Evolutionary conservation across 2,888 invertebrate species (phyloP).

Genomic region (Tanypteryx hageni): DNA sequence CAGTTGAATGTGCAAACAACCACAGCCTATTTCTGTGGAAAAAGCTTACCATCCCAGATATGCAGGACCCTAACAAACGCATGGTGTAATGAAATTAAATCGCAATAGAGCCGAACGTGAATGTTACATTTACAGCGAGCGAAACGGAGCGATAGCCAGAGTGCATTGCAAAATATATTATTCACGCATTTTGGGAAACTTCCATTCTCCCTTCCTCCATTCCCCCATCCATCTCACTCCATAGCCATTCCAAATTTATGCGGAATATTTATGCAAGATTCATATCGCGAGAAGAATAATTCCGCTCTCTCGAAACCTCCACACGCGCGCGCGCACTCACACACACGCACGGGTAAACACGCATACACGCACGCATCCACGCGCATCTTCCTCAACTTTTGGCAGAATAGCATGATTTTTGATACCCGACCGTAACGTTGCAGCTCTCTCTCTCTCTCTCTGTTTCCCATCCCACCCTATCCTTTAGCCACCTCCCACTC

Average conservation of each 20-base stretch:
- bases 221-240: neutral
- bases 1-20: no score
- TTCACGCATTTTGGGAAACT: neutral
- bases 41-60: no score
- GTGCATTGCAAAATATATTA: neutral
- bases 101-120: no score
- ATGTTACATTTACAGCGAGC: no score
- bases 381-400: slow-evolving; percentile 55
- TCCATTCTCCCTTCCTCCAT: neutral
- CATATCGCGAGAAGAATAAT: slow-evolving; percentile 45
- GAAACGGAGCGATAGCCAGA: neutral
- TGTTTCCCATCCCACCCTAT: no score
- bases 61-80: no score
- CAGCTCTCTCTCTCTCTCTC: neutral
- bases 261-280: slow-evolving; percentile 60
- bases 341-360: slow-evolving; percentile 8
- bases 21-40: no score
- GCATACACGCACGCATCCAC: no score
- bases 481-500: no score
- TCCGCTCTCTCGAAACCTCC: neutral
- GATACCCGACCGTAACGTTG: neutral
- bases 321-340: neutral
- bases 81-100: no score
- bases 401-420: slow-evolving; percentile 43
- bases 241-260: slow-evolving; percentile 35